Evolutionary conservation across 2,888 invertebrate species (phyloP).

Genomic region (Hesperia comma): DNA sequence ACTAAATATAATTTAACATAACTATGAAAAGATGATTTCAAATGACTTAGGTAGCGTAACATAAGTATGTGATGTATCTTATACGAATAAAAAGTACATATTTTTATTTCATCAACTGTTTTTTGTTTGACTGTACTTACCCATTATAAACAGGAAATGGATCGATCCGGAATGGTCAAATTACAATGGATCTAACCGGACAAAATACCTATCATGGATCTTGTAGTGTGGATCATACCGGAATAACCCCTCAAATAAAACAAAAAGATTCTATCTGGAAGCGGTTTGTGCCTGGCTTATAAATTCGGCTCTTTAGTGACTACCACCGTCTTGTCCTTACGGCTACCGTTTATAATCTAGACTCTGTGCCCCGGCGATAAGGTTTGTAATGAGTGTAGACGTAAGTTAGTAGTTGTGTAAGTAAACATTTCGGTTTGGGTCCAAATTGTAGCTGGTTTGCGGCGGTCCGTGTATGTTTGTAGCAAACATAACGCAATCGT

Average conservation of each 20-base stretch:
- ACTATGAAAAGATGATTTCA: too few species aligned
- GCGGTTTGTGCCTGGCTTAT: conserved; percentile 57
- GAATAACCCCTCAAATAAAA: conserved; percentile 50
- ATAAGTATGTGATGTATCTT: too few species aligned
- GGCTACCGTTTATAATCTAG: conserved; percentile 27
- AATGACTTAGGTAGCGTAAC: too few species aligned
- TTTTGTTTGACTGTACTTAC: too few species aligned
- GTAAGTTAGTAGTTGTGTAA: conserved; percentile 60
- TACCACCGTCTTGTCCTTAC: conserved; percentile 41
- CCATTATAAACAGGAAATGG: too few species aligned
- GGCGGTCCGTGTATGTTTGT: conserved; percentile 55
- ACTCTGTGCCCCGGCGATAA: conserved; percentile 32
- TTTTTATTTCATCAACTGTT: too few species aligned
- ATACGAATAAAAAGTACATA: too few species aligned
- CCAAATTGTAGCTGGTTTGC: conserved; percentile 68
- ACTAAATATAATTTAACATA: too few species aligned
- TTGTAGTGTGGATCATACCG: too few species aligned
- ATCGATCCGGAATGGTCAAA: too few species aligned
- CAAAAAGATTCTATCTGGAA: conserved; percentile 57
- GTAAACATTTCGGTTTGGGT: conserved; percentile 63
- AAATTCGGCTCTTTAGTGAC: conserved; percentile 58
- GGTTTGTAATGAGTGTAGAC: conserved; percentile 38
- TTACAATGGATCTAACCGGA: too few species aligned
- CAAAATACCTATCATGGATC: too few species aligned
- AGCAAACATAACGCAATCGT: conserved; percentile 63